A percentile compares a stretch with the other conserved stretches of the same genome.
phyloP scores from a whole-genome alignment of 2,888 invertebrate species.

The Argyra leucocephala region DNA sequence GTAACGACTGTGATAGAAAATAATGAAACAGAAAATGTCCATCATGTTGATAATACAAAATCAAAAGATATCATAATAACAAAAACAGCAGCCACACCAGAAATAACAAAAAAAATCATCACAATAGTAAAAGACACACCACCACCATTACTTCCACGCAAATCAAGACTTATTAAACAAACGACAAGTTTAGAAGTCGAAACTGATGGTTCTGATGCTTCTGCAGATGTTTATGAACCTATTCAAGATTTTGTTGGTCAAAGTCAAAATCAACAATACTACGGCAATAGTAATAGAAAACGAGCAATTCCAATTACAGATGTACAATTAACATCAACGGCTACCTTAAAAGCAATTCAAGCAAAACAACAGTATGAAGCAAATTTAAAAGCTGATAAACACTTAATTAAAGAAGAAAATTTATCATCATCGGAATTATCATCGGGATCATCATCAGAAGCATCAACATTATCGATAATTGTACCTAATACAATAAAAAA shows the following conservation, averaged over 20 bases:
- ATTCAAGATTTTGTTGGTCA: not conserved
- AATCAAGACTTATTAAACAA: not conserved
- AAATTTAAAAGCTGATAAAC: not conserved
- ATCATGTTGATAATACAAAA: not conserved
- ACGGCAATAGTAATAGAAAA: not conserved
- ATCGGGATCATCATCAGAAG: not conserved
- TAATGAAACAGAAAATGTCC: not conserved
- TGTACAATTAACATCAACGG: not conserved
- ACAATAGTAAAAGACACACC: not conserved
- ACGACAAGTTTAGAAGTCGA: not conserved
- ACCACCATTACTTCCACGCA: not conserved
- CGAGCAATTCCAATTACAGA: not conserved
- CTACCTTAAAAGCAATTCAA: not conserved
- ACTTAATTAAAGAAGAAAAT: not conserved
- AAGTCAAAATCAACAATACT: no score
- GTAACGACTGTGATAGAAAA: not conserved
- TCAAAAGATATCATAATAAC: not conserved
- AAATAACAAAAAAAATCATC: not conserved
- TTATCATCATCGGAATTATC: not conserved
- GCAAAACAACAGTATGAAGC: not conserved
- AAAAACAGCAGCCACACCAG: not conserved
- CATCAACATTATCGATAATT: not conserved
- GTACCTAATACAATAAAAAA: not conserved
- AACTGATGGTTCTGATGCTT: not conserved
- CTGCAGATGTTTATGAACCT: not conserved